Evolutionary conservation across 2,797 vertebrate species (phyloP).

Genomic region (Smutsia gigantea): DNA sequence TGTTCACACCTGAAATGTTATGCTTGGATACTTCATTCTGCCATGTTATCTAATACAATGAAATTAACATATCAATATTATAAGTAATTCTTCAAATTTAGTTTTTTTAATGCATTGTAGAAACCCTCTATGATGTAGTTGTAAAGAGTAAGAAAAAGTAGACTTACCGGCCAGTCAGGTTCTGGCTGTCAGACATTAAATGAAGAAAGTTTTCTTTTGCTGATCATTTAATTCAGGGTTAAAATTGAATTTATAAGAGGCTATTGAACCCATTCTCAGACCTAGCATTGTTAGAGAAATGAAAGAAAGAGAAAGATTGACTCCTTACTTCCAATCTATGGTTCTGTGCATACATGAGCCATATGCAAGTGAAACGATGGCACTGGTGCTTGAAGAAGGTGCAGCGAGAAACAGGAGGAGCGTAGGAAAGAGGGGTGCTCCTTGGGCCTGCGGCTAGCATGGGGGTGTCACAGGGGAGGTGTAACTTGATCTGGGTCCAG

Average conservation of each 20-base stretch:
- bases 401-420: background rate
- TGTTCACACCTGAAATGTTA: background rate
- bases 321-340: background rate
- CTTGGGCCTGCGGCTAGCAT: rapidly evolving
- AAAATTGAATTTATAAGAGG: constrained; percentile 6
- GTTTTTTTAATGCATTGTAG: background rate
- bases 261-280: background rate
- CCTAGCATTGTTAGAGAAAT: background rate
- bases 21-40: constrained; percentile 11
- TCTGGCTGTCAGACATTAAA: background rate
- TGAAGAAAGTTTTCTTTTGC: background rate
- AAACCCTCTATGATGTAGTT: background rate
- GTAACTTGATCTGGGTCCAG: background rate
- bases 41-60: background rate
- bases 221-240: background rate
- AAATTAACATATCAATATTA: background rate
- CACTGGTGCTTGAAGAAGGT: background rate
- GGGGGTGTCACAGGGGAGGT: background rate
- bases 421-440: background rate
- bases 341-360: background rate
- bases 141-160: background rate
- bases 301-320: background rate
- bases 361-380: background rate
- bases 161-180: background rate
- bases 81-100: background rate